These are phyloP conservation scores for Nipponacmea schrenckii DNA, from an alignment of 2,888 invertebrate genomes.

Conservation along the genomic window DNA sequence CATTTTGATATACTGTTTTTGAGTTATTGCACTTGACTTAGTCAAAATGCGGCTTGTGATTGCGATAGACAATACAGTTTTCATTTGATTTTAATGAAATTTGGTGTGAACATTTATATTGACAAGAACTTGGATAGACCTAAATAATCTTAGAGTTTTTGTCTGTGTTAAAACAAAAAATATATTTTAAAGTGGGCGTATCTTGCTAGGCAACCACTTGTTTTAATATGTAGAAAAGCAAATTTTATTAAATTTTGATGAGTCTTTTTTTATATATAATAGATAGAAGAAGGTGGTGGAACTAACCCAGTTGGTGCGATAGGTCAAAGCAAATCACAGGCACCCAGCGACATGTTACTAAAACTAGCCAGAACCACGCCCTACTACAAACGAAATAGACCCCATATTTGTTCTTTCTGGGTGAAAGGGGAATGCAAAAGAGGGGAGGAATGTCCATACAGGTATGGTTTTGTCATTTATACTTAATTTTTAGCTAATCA, in stretches of 20 bases:
- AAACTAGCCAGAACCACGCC: slow-evolving; percentile 91
- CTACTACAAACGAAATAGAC: slow-evolving; percentile 93
- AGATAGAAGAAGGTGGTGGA: slow-evolving; percentile 69
- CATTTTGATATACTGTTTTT: too few species aligned
- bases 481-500: neutral
- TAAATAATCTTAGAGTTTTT: too few species aligned
- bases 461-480: slow-evolving; percentile 49
- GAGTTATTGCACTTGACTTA: too few species aligned
- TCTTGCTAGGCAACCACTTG: too few species aligned
- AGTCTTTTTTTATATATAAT: slow-evolving; percentile 23
- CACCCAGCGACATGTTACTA: slow-evolving; percentile 82
- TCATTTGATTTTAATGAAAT: too few species aligned
- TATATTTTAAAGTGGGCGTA: too few species aligned
- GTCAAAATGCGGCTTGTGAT: too few species aligned
- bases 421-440: slow-evolving; percentile 97
- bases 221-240: too few species aligned
- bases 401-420: slow-evolving; percentile 97
- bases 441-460: slow-evolving; percentile 95
- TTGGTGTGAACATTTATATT: too few species aligned
- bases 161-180: too few species aligned
- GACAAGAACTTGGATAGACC: too few species aligned
- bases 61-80: too few species aligned
- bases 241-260: neutral
- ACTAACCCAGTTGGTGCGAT: slow-evolving; percentile 69
- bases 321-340: slow-evolving; percentile 75